Base-by-base conservation (phyloP, 2,888 invertebrate genomes). In the Cephus runcator region DNA sequence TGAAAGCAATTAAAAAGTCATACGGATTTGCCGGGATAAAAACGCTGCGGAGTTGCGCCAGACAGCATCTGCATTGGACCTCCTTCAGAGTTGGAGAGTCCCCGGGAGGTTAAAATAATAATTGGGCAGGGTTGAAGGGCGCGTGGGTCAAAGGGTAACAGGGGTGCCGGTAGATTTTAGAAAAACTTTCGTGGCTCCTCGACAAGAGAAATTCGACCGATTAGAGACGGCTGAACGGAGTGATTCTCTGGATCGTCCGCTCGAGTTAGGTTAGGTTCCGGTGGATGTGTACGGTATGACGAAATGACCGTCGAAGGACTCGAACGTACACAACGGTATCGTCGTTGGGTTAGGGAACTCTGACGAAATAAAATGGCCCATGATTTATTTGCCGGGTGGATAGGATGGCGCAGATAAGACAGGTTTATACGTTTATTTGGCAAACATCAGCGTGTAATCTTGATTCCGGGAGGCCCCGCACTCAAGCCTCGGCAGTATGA, bases 371-470 rank as follows among this genome's bases (percentile, higher is more conserved):
- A 85, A 82, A 76, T 77, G 74, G 74, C 68, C 69, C 73, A 81
- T 78, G 85, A 85, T 83, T 85, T 83, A 83, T 82, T 78, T 79
- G 76, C n/a, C 36, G 80, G 78, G 76, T 77, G 74, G 80, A 81
- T 75, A 73, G 83, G 81, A 82, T 79, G 71, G 78, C 40, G 34
- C 31, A 76, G 81, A 79, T 77, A 71, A 76, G 69, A 79, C 74
- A 34, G 76, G 76, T 76, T 80, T 78, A 78, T 79, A 80, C 82
- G 82, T 85, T 83, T 83, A 83, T 83, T 83, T 79, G 83, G 81
- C 85, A 81, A 85, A 83, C 80, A 83, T 85, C 81, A 81, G 82
- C 56, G 75, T 76, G 83, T 80, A 82, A 85, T 85, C 85, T 85
- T 81, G 83, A 80, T 81, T 81, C 79, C 79, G 36, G 75, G 75